phyloP scores from a whole-genome alignment of 2,113 vertebrate species.

The Alouatta palliata region DNA sequence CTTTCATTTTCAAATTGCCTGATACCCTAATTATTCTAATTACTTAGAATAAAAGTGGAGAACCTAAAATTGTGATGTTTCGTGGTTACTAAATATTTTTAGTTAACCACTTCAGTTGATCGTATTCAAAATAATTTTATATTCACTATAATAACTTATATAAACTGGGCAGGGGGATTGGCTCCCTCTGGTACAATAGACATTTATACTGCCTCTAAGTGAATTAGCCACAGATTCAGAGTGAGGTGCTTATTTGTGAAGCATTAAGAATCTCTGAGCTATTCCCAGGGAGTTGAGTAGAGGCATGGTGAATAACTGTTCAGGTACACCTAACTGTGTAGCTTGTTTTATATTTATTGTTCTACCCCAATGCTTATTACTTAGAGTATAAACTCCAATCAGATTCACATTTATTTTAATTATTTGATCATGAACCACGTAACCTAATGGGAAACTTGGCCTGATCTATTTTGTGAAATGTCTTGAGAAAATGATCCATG shows the following conservation, averaged over 20 bases:
- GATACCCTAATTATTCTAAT: slow-evolving; percentile 33
- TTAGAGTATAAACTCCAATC: background rate
- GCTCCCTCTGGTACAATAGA: background rate
- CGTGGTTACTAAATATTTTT: background rate
- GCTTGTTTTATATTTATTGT: slow-evolving; percentile 47
- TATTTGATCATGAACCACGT: slow-evolving; percentile 37
- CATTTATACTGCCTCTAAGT: background rate
- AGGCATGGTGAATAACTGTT: background rate
- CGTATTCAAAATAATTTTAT: slow-evolving; percentile 10
- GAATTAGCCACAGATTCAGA: background rate
- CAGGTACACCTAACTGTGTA: background rate
- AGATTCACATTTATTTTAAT: slow-evolving; percentile 40
- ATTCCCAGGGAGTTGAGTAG: background rate
- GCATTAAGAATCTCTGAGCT: background rate
- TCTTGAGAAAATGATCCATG: slow-evolving; percentile 46
- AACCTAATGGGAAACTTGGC: slow-evolving; percentile 21
- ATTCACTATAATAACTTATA: background rate
- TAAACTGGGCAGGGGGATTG: background rate
- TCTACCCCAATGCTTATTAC: background rate
- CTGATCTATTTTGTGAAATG: slow-evolving; percentile 52
- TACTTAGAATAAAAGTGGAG: slow-evolving; percentile 38
- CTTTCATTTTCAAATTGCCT: slow-evolving; percentile 49
- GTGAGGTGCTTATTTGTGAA: background rate
- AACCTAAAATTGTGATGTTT: slow-evolving; percentile 27
- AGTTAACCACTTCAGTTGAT: background rate